Evolutionary conservation across 2,888 invertebrate genomes (phyloP).

Genomic region (Gymnosoma rotundatum): DNA sequence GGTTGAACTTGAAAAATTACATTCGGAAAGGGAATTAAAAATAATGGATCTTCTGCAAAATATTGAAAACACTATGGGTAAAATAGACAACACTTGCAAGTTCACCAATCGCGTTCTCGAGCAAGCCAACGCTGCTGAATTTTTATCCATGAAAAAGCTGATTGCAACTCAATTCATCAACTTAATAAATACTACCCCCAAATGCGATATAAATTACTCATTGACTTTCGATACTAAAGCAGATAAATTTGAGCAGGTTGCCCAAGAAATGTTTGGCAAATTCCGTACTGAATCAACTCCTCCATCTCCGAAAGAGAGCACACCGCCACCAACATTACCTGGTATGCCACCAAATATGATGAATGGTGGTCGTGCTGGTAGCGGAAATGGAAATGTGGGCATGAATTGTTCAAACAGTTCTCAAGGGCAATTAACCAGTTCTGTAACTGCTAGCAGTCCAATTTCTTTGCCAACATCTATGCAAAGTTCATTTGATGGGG

Average conservation of each 20-base stretch:
- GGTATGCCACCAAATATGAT: conserved; percentile 83
- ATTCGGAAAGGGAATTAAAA: conserved; percentile 92
- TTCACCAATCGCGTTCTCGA: conserved; percentile 92
- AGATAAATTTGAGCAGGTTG: conserved; percentile 89
- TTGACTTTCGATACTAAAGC: conserved; percentile 92
- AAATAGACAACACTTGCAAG: conserved; percentile 93
- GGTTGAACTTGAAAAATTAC: conserved; percentile 88
- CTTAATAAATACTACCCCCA: conserved; percentile 91
- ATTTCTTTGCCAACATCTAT: conserved; percentile 87
- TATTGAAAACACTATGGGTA: conserved; percentile 91
- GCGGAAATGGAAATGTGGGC: conserved; percentile 63
- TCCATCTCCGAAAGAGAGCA: conserved; percentile 83
- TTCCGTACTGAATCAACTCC: conserved; percentile 86
- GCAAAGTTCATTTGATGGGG: conserved; percentile 91
- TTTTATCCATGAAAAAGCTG: conserved; percentile 91
- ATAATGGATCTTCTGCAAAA: conserved; percentile 94
- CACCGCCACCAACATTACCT: conserved; percentile 83
- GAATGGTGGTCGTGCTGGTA: conserved; percentile 70
- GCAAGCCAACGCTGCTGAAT: conserved; percentile 92
- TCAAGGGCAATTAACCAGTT: conserved; percentile 78
- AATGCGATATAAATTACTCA: conserved; percentile 89
- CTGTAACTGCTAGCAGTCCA: conserved; percentile 86
- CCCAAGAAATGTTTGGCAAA: conserved; percentile 88
- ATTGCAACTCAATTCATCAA: conserved; percentile 90
- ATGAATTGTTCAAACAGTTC: conserved; percentile 75